Base-by-base conservation (phyloP, 1,140 invertebrate species). In the Drosophila murphyi region DNA sequence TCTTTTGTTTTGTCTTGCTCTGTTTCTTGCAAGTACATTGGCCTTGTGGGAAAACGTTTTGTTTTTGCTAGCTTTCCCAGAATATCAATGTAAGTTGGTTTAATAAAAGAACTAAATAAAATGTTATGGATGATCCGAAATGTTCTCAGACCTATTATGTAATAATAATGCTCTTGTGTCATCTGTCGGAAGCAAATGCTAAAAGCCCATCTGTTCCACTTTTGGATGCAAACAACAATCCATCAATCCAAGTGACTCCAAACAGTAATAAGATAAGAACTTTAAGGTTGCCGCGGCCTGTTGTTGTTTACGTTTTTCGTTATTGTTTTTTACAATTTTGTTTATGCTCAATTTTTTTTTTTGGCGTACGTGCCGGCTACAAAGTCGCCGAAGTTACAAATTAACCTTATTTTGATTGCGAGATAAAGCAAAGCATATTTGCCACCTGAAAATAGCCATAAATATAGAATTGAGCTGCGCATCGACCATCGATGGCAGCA, bases 351-450 rank as follows among this genome's bases (percentile, higher is more conserved):
- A 59, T 29, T 61, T 62, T 20, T 20, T 12, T 20, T 67, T 81
- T 87, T 71, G 64, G 82, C 48, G 70, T 87, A 87, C 82, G 82
- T 86, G 82, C 78, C 78, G 67, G 60, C 45, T 51, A 57, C 59
- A 86, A 86, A 82, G 82, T 87, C 72, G 65, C 51, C 63, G 47
- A 48, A 59, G 63, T 62, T 63, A 71, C 71, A 78, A 51, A 78
- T 70, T 67, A 77, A 67, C 74, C 69, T 69, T 81, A 70, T 81
- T 78, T 68, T 52, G 29, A 12, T 39, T 67, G 20, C 29, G 63
- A 81, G 82, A 85, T 85, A 87, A 86, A 65, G 78, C 62, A 54
- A 61, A 77, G 37, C 35, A 56, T 54, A 65, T 63, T 82, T 74
- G 48, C 29, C 51, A 48, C 60, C 63, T 82, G 82, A 87, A 85